These are phyloP conservation scores for Corythaixoides concolor DNA, from an alignment of 2,113 vertebrate species.

Conservation along the genomic window DNA sequence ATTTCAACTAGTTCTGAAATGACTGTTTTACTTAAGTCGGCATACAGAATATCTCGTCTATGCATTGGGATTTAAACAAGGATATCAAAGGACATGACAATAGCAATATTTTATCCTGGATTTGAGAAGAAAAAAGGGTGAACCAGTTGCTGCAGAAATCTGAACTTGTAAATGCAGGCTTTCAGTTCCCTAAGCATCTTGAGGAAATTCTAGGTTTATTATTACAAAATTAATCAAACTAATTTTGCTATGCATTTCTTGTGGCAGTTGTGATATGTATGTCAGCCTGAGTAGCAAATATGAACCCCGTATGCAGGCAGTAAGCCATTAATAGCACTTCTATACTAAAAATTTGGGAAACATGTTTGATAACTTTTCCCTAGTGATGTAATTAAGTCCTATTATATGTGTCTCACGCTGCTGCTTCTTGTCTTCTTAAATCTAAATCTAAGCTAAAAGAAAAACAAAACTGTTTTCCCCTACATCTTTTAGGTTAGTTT, in stretches of 20 bases:
- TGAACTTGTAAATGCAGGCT: background rate
- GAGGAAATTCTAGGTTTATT: background rate
- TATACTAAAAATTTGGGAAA: constrained; percentile 6
- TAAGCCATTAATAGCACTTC: constrained; percentile 14
- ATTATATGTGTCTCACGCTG: constrained; percentile 9
- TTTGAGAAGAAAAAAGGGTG: background rate
- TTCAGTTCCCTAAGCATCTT: background rate
- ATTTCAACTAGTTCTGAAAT: background rate
- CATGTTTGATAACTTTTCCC: background rate
- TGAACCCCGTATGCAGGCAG: background rate
- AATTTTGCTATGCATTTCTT: background rate
- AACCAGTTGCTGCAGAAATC: background rate
- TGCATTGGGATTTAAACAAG: background rate
- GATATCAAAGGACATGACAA: background rate
- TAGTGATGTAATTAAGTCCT: constrained; percentile 16
- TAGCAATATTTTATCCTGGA: background rate
- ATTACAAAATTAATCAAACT: background rate
- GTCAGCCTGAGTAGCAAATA: background rate
- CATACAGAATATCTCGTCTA: background rate
- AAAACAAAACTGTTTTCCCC: constrained; percentile 1
- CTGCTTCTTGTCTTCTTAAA: constrained; percentile 23
- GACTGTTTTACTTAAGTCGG: background rate
- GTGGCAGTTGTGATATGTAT: background rate
- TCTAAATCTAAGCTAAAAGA: constrained; percentile 3
- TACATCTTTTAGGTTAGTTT: background rate